Evolutionary conservation across 2,113 vertebrate genomes (phyloP), one percentile per base, ranked within the genome.

Genomic region (Acanthochromis polyacanthus): DNA sequence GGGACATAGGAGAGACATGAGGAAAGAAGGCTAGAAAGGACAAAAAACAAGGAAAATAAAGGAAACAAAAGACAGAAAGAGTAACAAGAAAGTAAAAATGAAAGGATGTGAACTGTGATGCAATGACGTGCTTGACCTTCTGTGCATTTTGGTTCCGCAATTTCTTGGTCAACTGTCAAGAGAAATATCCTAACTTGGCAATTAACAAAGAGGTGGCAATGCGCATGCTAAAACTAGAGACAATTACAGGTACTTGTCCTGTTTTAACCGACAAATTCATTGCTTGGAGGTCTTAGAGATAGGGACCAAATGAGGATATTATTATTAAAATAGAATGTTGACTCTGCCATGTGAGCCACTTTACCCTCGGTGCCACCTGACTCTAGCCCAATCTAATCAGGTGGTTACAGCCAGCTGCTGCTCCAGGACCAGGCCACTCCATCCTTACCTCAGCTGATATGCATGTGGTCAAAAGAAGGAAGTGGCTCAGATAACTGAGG

Each of bases 391-490:
- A 91, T 91, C 92, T 94, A 90, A 94, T 93, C 93, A 82, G 68
- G 66, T 63, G 75, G 32, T 64, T 65, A 50, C 30, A 55, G 82
- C 60, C 75, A 5, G 30, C 76, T 16, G 53, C 64, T 40, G 74
- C 63, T 73, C 38, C 70, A 78, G 73, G 68, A 78, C 78, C 76
- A 75, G 73, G 67, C 80, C 87, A 71, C 80, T 66, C 60, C 69
- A 78, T 75, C 81, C 84, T 91, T 82, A 86, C 88, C 83, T 93
- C 93, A 92, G 87, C 90, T 92, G 90, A 93, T 92, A 90, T 78
- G 83, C 81, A 90, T 93, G 88, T 84, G 83, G 90, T 91, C 88
- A 91, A 79, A 83, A 92, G 86, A 81, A 93, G 92, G 91, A 94
- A 94, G 91, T 91, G 82, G 77, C 84, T 84, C 85, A 91, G 93